Conservation (phyloP, 2,113 vertebrate genomes). For the Orthonyx spaldingii region DNA sequence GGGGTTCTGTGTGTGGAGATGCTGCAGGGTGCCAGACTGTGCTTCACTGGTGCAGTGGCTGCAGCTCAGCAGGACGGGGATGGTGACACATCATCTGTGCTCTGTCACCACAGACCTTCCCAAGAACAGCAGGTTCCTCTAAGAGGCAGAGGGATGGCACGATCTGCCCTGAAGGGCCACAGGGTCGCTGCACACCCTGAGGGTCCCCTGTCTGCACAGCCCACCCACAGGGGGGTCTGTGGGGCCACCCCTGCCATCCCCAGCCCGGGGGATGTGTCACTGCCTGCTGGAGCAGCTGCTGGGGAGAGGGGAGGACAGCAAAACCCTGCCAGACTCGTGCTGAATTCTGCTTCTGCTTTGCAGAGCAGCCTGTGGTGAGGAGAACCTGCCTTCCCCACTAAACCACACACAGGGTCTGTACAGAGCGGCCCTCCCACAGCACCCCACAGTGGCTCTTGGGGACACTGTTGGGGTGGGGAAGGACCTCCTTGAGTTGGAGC, state of each 20-base stretch:
- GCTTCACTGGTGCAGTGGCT: neutral
- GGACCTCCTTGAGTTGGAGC: neutral
- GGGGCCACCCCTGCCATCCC: accelerated
- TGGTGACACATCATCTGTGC: accelerated
- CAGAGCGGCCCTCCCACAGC: accelerated
- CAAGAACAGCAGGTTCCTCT: neutral
- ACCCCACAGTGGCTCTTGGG: accelerated
- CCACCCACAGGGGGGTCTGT: no score
- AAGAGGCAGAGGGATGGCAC: neutral
- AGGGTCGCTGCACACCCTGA: neutral
- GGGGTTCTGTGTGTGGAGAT: neutral
- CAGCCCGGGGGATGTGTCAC: accelerated
- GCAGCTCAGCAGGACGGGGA: neutral
- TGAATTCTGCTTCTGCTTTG: slow-evolving; percentile 32
- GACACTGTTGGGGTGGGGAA: accelerated
- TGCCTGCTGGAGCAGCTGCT: accelerated
- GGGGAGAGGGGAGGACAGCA: neutral
- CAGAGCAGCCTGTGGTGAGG: neutral
- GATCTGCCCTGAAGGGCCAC: accelerated
- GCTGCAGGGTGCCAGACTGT: neutral
- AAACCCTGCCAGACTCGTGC: accelerated
- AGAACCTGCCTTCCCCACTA: neutral
- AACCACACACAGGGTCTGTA: neutral
- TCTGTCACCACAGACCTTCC: neutral
- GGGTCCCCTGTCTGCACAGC: neutral